Evolutionary conservation across 2,113 vertebrate genomes (phyloP), one percentile per base, ranked within the genome.

Genomic region (Mellivora capensis): DNA sequence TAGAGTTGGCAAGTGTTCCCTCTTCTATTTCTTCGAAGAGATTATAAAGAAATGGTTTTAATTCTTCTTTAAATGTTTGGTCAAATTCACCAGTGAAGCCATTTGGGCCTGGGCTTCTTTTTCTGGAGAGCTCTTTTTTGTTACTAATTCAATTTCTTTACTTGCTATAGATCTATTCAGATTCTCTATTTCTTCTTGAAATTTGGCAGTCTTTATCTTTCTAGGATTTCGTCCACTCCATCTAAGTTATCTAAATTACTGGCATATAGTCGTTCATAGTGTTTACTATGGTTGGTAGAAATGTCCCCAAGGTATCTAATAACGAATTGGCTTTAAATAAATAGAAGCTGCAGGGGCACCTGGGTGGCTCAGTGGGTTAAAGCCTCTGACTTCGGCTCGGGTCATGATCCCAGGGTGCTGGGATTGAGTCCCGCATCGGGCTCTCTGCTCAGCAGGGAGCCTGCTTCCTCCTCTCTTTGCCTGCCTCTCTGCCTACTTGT

Each of bases 161-260:
- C 27, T 80, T 64, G 21, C 47, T 85, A 15, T 34, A 39, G 31
- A 6, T 29, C 67, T 52, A 61, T 61, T 84, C 52, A 88, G 17
- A 62, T 61, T 77, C 87, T 69, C 49, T 69, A 2, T 54, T 86
- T 94, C 59, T 71, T 79, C 49, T 59, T 77, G 52, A 92, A 91
- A 87, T 57, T 96, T 92, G n/a, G n/a, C 84, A 84, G 61, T 6
- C 82, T 88, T 85, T 69, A 10, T 89, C 79, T 95, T 76, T 44
- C 34, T 71, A 90, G 74, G 37, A 79, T 29, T 81, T 86, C 4
- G 9, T 23, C 42, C 76, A 74, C 84, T 88, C 85, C 74, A 44
- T 93, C 54, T 86, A 90, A 79, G 62, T 64, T 74, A 76, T 42
- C 39, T 61, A 90, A 76, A 90, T 81, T 74, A 76, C 44, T 93